A percentile compares a stretch with the other conserved stretches of the same genome.
Evolutionary conservation across 2,888 invertebrate species (phyloP).

Genomic region (Dinocampus coccinellae): DNA sequence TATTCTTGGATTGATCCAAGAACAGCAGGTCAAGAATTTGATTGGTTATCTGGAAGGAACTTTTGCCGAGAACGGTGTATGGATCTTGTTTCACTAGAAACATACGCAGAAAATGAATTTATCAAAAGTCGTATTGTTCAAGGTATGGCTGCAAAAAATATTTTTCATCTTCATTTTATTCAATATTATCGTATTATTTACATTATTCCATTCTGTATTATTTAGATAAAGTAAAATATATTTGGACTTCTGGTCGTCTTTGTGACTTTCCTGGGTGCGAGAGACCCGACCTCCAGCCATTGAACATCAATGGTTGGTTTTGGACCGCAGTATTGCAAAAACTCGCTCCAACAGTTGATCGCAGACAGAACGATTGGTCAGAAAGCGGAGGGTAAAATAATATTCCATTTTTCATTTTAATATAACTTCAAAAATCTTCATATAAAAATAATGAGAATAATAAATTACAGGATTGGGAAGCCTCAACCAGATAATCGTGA

Average conservation of each 20-base stretch:
- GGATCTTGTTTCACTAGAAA: conserved; percentile 89
- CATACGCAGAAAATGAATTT: conserved; percentile 89
- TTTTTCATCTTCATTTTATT: not conserved
- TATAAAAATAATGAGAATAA: not conserved
- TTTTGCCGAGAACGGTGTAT: conserved; percentile 90
- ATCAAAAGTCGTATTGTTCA: conserved; percentile 83
- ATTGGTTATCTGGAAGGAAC: conserved; percentile 88
- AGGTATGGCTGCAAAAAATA: conserved; percentile 71
- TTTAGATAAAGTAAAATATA: conserved; percentile 81
- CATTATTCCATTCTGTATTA: not conserved
- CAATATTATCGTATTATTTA: not conserved
- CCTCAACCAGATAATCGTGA: conserved; percentile 92
- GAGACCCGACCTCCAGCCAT: conserved; percentile 85
- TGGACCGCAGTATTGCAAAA: conserved; percentile 91
- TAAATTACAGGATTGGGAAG: conserved; percentile 75
- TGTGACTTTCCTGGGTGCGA: conserved; percentile 94
- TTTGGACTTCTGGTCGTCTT: conserved; percentile 91
- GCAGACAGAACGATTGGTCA: conserved; percentile 90
- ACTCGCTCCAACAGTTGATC: conserved; percentile 84
- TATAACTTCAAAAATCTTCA: not conserved
- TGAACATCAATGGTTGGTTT: conserved; percentile 90
- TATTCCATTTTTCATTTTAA: not conserved
- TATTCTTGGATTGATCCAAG: conserved; percentile 89
- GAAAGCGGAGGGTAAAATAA: conserved; percentile 78
- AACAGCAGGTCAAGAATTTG: conserved; percentile 81